Evolutionary conservation across 2,888 invertebrate species (phyloP).

Genomic region (Toxonevra muliebris): DNA sequence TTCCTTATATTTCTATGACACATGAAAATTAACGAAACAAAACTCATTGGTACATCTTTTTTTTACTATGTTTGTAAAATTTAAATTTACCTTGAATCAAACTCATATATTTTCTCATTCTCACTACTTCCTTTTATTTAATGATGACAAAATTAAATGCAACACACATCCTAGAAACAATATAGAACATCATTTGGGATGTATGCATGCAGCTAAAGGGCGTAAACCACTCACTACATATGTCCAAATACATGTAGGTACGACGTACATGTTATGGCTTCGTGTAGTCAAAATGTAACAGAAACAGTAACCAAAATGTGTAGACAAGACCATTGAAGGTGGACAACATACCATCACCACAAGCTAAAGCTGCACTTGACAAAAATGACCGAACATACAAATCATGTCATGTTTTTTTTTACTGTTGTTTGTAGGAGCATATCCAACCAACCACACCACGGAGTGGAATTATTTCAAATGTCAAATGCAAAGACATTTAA

Average conservation of each 20-base stretch:
- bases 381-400: background rate
- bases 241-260: background rate
- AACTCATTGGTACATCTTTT: background rate
- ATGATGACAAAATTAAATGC: background rate
- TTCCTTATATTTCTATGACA: too few species aligned
- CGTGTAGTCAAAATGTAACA: background rate
- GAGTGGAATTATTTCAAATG: too few species aligned
- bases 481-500: too few species aligned
- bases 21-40: too few species aligned
- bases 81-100: background rate
- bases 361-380: background rate
- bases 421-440: background rate
- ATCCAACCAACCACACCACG: too few species aligned
- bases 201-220: background rate
- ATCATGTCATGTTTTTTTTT: background rate
- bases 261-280: too few species aligned
- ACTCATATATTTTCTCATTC: background rate
- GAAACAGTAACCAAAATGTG: too few species aligned
- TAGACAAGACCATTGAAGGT: background rate
- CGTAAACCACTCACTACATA: background rate
- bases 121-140: background rate
- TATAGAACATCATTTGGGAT: background rate
- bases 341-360: background rate
- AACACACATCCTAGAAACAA: background rate
- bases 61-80: background rate